These are phyloP conservation scores for Drosophila novamexicana DNA, from an alignment of 1,140 invertebrate genomes.

Conservation along the genomic window DNA sequence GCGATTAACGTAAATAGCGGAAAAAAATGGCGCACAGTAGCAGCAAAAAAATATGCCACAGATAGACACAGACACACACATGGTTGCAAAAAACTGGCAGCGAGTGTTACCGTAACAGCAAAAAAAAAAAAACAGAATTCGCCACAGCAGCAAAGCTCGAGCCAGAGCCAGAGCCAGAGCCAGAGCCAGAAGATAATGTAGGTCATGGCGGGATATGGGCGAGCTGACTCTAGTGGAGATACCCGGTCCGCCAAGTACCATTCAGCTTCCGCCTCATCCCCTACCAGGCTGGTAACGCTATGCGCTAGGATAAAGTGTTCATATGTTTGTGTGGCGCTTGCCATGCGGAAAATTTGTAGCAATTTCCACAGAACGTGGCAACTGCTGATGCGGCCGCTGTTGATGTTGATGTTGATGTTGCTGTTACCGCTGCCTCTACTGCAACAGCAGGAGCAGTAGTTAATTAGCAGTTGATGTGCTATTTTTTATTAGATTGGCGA, in stretches of 20 bases:
- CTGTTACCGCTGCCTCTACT: slow-evolving; percentile 2
- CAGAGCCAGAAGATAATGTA: slow-evolving; percentile 53
- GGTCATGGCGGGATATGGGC: slow-evolving; percentile 55
- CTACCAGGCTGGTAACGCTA: not conserved
- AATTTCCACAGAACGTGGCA: slow-evolving; percentile 39
- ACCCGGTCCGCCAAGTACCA: slow-evolving; percentile 4
- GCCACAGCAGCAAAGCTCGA: slow-evolving; percentile 12
- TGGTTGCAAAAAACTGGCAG: slow-evolving; percentile 31
- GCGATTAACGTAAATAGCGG: slow-evolving; percentile 73
- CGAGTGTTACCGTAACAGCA: slow-evolving; percentile 11
- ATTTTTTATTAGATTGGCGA: slow-evolving; percentile 48
- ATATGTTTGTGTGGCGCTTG: slow-evolving; percentile 41
- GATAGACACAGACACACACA: slow-evolving; percentile 27
- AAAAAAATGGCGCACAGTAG: slow-evolving; percentile 51
- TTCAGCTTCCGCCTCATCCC: not conserved
- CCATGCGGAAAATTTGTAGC: slow-evolving; percentile 54
- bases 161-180: not conserved
- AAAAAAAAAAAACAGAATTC: slow-evolving; percentile 30
- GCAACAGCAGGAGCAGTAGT: slow-evolving; percentile 19
- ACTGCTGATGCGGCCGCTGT: slow-evolving; percentile 26
- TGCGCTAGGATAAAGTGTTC: slow-evolving; percentile 35
- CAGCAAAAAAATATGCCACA: slow-evolving; percentile 36
- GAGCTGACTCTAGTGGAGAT: slow-evolving; percentile 37
- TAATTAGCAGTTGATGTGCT: slow-evolving; percentile 41
- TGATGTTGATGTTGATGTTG: slow-evolving; percentile 25